Evolutionary conservation across 2,797 vertebrate genomes (phyloP), one percentile per base, ranked within the genome.

Genomic region (Catostomus latipinnis): DNA sequence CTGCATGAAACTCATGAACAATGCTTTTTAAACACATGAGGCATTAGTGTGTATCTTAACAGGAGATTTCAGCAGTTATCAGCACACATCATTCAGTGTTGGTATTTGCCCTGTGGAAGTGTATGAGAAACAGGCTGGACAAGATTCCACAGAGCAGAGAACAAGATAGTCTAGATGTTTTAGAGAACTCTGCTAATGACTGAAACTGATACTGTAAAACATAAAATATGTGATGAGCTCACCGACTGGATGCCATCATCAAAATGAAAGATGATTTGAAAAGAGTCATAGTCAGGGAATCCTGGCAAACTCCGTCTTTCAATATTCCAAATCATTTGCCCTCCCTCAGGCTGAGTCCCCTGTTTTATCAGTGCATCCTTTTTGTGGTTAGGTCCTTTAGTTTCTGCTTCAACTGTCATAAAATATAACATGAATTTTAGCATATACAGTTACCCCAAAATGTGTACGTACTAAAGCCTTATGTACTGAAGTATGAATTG

Each of bases 181-280:
- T 48, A 10, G 56, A 45, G 52, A 53, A 75, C 34, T 65, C 0
- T 45, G 49, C 8, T 4, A 11, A 16, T 46, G 11, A 34, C 34
- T 63, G 18, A 63, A 18, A 8, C 14, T 6, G 8, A 65, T 11
- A 65, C 13, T 6, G 16, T 46, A 56, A 50, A 13, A 4, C 8
- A 1, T 54, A 54, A 12, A 46, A 52, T 6, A 68, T 2, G 62
- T 61, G 9, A 12, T 1, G 5, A 60, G 6, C 86, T 83, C 86
- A 94, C 93, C 13, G 65, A 87, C 62, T 94, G 93, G 62, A 86
- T 86, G 65, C 93, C 93, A 11, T 89, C 88, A 0, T 81, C 81
- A 80, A 94, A 92, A 9, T 81, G 74, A 69, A 81, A 93, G 82
- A 18, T 88, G 22, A 93, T 85, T 83, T 92, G 84, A 7, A 94